Evolutionary conservation across 2,888 invertebrate species (phyloP).

Genomic region (Anticlea derivata): DNA sequence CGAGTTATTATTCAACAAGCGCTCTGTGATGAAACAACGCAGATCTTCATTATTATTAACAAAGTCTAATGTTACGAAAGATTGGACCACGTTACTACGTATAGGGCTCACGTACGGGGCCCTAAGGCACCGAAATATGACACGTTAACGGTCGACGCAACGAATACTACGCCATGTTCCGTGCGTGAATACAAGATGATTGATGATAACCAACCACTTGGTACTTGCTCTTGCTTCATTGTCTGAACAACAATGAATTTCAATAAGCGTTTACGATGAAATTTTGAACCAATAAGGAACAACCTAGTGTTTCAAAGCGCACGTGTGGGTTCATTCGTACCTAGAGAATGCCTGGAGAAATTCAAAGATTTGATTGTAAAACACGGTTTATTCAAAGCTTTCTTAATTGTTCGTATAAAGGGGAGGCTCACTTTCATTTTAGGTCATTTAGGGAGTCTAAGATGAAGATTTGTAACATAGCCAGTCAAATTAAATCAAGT

Average conservation of each 20-base stretch:
- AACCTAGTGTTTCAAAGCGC: not conserved
- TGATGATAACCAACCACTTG: conserved; percentile 22
- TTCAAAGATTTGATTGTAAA: no score
- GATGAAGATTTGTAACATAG: conserved; percentile 11
- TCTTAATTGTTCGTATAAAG: no score
- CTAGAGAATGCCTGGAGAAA: no score
- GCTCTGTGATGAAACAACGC: conserved; percentile 78
- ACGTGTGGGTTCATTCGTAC: not conserved
- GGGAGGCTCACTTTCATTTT: no score
- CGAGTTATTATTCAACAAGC: conserved; percentile 81
- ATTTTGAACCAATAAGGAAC: not conserved
- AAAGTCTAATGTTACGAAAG: conserved; percentile 74
- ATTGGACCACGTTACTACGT: conserved; percentile 60
- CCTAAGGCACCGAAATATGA: conserved; percentile 53
- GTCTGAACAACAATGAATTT: conserved; percentile 22
- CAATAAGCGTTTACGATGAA: conserved; percentile 12
- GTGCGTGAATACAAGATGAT: conserved; percentile 34
- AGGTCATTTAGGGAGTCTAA: no score
- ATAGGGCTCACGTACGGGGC: conserved; percentile 55
- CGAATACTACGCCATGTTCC: conserved; percentile 25
- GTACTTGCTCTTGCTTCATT: conserved; percentile 24
- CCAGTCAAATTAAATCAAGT: conserved; percentile 15
- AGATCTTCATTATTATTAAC: conserved; percentile 79
- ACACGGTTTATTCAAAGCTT: no score
- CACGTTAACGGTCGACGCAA: conserved; percentile 34